phyloP scores from a whole-genome alignment of 1,140 invertebrate species.

The Adelges cooleyi region DNA sequence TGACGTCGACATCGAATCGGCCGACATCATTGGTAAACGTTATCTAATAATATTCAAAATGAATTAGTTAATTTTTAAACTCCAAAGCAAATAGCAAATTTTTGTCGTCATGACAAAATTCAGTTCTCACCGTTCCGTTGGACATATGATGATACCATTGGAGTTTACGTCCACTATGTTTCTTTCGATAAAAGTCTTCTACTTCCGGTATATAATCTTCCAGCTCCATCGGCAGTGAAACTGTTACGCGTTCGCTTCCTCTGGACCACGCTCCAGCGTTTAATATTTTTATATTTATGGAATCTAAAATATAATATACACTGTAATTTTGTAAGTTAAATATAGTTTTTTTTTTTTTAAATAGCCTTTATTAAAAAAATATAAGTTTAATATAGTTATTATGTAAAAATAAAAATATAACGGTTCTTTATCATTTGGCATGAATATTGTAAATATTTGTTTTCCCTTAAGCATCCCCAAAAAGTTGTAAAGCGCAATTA shows the following conservation, averaged over 20 bases:
- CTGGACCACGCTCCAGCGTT: slow-evolving; percentile 97
- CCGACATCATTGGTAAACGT: slow-evolving; percentile 89
- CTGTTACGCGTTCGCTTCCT: slow-evolving; percentile 83
- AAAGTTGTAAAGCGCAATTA: too few relatives aligned
- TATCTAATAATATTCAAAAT: slow-evolving; percentile 37
- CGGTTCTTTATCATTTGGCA: too few relatives aligned
- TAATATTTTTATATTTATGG: slow-evolving; percentile 86
- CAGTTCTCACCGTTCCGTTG: slow-evolving; percentile 69
- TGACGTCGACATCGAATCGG: slow-evolving; percentile 94
- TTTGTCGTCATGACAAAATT: too few relatives aligned
- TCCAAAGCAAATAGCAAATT: too few relatives aligned
- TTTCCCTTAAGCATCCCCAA: too few relatives aligned
- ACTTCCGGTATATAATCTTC: slow-evolving; percentile 98
- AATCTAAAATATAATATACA: slow-evolving; percentile 39
- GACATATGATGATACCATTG: slow-evolving; percentile 99
- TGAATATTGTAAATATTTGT: too few relatives aligned
- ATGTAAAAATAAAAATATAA: too few relatives aligned
- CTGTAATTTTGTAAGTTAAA: too few relatives aligned
- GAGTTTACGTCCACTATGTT: slow-evolving; percentile 94
- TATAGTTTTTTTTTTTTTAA: too few relatives aligned
- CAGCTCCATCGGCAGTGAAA: slow-evolving; percentile 89
- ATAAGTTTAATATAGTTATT: too few relatives aligned
- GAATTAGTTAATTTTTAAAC: too few relatives aligned
- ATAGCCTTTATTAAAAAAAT: too few relatives aligned
- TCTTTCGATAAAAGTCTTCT: slow-evolving; percentile 88